Percentiles rank a stretch among this genome's conserved stretches.
These are phyloP conservation scores for Micromesistius poutassou DNA, from an alignment of 2,797 vertebrate genomes.

Conservation along the genomic window DNA sequence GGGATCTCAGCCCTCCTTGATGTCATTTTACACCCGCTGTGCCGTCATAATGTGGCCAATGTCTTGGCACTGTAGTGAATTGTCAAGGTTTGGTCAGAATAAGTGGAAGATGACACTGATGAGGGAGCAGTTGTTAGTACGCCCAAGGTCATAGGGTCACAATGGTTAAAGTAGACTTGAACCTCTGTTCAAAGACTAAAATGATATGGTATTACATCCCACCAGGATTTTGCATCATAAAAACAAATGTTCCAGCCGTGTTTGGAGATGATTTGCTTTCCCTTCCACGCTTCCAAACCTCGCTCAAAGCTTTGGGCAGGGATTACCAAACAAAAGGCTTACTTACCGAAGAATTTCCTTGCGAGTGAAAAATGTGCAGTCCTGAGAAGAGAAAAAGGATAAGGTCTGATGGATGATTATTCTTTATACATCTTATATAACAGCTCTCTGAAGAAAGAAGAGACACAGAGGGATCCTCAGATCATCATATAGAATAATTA, in stretches of 20 bases:
- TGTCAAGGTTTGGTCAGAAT: neutral
- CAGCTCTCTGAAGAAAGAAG: conserved; percentile 19
- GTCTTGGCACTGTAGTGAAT: neutral
- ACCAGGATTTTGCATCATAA: neutral
- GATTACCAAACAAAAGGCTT: conserved; percentile 2
- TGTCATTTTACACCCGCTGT: neutral
- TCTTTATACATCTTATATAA: conserved; percentile 8
- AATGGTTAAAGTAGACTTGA: neutral
- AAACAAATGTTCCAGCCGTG: neutral
- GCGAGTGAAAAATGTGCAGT: conserved; percentile 96
- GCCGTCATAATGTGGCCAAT: neutral
- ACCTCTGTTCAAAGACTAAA: neutral
- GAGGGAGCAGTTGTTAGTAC: neutral
- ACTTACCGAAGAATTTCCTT: conserved; percentile 98
- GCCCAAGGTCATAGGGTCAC: neutral
- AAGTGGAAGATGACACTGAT: neutral
- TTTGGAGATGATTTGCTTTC: neutral
- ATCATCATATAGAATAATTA: neutral
- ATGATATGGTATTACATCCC: neutral
- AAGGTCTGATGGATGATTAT: neutral
- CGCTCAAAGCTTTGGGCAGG: neutral
- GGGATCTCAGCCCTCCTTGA: neutral
- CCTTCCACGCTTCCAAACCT: neutral
- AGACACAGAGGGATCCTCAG: neutral
- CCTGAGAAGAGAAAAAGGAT: conserved; percentile 73